Conservation (phyloP, 1,140 invertebrate genomes). For the Spodoptera frugiperda region DNA sequence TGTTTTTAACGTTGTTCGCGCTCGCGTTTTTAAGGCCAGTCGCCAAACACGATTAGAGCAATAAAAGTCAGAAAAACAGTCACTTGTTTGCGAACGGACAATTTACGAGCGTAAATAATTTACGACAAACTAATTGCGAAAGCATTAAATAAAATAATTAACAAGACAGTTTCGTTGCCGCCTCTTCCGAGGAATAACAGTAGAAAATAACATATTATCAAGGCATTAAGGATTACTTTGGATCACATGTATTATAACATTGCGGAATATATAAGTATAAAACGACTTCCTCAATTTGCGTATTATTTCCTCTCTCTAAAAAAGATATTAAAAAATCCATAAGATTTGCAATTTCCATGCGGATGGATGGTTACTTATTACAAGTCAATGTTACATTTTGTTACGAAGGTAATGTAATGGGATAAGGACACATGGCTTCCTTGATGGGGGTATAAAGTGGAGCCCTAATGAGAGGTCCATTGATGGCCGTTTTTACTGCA, state of each 20-base stretch:
- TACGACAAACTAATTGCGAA: no score
- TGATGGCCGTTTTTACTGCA: constrained; percentile 20
- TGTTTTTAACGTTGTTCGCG: constrained; percentile 3
- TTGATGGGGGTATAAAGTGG: constrained; percentile 36
- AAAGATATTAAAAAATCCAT: constrained; percentile 27
- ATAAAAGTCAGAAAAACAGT: no score
- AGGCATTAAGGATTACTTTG: background rate
- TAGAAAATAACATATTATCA: background rate
- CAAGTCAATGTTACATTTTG: constrained; percentile 5
- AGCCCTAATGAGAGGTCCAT: constrained; percentile 24
- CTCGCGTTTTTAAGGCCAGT: constrained; percentile 21
- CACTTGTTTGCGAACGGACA: no score
- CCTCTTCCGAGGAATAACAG: background rate
- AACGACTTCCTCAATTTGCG: constrained; percentile 7
- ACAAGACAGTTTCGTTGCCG: background rate
- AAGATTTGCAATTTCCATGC: constrained; percentile 37
- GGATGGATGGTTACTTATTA: constrained; percentile 26
- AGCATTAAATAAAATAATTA: constrained; percentile 10
- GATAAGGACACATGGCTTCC: constrained; percentile 20
- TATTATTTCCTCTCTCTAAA: constrained; percentile 3
- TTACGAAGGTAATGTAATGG: constrained; percentile 14
- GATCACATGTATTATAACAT: background rate
- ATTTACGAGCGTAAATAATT: no score
- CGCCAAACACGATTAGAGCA: no score
- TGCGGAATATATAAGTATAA: background rate